Evolutionary conservation across 2,888 invertebrate genomes (phyloP), one percentile per base, ranked within the genome.

Genomic region (Euclidia mi): DNA sequence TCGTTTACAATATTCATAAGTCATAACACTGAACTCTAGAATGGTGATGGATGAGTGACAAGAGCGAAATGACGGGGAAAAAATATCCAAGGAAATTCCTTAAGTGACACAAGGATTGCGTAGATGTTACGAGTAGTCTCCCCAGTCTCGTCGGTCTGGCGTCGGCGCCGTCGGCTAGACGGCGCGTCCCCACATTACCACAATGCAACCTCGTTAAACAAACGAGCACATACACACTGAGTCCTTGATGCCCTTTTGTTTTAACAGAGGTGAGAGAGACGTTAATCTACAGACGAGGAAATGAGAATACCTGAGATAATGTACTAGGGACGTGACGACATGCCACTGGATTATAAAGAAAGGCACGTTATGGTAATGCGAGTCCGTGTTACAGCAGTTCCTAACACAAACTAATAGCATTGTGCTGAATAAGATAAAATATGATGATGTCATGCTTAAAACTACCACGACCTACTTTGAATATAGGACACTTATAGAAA

Each of bases 101-200:
- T 28, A 47, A 53, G 50, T 59, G 48, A 57, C 56, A 59, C 58
- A 57, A 50, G 61, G 50, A 58, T 67, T 56, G 48, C 72, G 72
- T 75, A 56, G 40, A 56, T 71, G 56, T 75, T 60, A 71, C 56
- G 60, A 57, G 57, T 50, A 65, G 66, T 66, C 74, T 49, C 59
- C 55, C 48, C 38, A 67, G 73, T 46, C 65, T 40, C 69, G 69
- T 52, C 49, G 46, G 29, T 38, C 37, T 50, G 71, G 76, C 71
- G 75, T 53, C 66, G 40, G 59, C 44, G 79, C 77, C 76, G 77
- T 35, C 73, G 79, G 84, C 89, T 82, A 91, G 92, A 92, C 92
- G 79, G 83, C 82, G 77, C 80, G 91, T 87, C 90, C 82, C 89
- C 90, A 61, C 71, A 81, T 80, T 78, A 72, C 74, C 69, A 73